These are phyloP conservation scores for Calameuta filiformis DNA, from an alignment of 2,888 invertebrate species.

Conservation along the genomic window DNA sequence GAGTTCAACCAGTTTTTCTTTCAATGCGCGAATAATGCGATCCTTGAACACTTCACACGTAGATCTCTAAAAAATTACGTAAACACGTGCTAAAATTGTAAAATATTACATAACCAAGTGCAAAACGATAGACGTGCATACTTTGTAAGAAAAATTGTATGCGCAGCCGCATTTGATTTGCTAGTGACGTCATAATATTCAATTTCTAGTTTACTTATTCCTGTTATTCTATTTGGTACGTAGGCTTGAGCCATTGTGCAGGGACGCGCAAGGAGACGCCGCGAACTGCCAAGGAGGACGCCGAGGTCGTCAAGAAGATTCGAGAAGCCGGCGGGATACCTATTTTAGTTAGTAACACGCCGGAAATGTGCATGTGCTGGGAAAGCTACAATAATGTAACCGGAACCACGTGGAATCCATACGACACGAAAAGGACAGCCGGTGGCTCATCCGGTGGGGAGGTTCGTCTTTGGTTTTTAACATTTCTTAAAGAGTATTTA, in stretches of 20 bases:
- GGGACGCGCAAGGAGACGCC: slow-evolving; percentile 71
- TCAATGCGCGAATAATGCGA: no score
- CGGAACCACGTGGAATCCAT: slow-evolving; percentile 86
- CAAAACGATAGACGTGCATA: no score
- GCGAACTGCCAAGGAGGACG: slow-evolving; percentile 73
- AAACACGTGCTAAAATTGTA: no score
- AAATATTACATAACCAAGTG: no score
- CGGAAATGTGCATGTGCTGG: slow-evolving; percentile 90
- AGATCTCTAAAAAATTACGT: no score
- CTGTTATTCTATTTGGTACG: slow-evolving; percentile 8
- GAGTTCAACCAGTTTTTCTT: no score
- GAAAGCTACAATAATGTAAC: slow-evolving; percentile 84
- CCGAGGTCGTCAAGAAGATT: slow-evolving; percentile 73
- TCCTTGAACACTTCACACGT: no score
- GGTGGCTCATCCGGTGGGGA: slow-evolving; percentile 94
- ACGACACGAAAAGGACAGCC: slow-evolving; percentile 77
- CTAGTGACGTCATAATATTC: neutral
- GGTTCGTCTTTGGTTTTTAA: slow-evolving; percentile 64
- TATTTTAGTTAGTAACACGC: slow-evolving; percentile 84
- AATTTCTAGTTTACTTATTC: neutral
- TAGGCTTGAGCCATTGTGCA: slow-evolving; percentile 77
- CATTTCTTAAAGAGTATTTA: neutral
- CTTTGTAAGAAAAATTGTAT: no score
- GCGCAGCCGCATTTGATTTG: neutral
- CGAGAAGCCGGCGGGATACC: slow-evolving; percentile 83